Base-by-base conservation (phyloP, 2,888 invertebrate species). In the Drosophila falleni region DNA sequence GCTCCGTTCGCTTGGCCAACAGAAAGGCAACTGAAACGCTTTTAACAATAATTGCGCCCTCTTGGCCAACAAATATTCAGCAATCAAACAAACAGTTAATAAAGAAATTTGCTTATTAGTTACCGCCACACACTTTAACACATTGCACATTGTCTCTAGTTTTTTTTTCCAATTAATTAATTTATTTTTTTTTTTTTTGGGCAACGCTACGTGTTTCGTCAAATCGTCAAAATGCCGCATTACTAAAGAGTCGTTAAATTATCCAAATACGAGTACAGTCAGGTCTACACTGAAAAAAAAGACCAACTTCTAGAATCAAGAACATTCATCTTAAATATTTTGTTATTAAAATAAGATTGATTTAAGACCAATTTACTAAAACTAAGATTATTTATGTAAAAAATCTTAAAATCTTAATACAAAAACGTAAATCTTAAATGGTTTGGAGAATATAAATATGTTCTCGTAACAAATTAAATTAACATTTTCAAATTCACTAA, bases 1-100 rank as follows among this genome's bases (percentile, higher is more conserved):
- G 70, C 70, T 71, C 77, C 65, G 76, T 47, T 75, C 76, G 47
- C 44, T 80, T 63, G 55, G 76, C 59, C 80, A 80, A 65, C 78
- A 33, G 39, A 67, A 71, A 50, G 49, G 29, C 80, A 76, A 78
- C 78, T 78, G 58, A 75, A 42, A 35, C 44, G 46, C 42, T 13
- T 23, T 8, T 29, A 50, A 16, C 23, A n/a, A 42, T 53, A 44
- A 44, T 16, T 39, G 49, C 33, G 16, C 49, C 5, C 13, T 50
- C 49, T 50, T 50, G 50, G 50, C 50, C 19, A 33, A 16, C 47
- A 23, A 23, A 41, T 44, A 55, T 15, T 44, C 47, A 31, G 23
- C 29, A 67, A 42, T 44, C 16, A n/a, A 39, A 8, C 56, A 68
- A 58, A 56, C 49, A 44, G 63, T 35, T 47, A 37, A 49, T 39